A percentile compares a stretch with the other conserved stretches of the same genome.
These are phyloP conservation scores for Apodemus speciosus DNA, from an alignment of 2,113 vertebrate genomes.

Conservation along the genomic window DNA sequence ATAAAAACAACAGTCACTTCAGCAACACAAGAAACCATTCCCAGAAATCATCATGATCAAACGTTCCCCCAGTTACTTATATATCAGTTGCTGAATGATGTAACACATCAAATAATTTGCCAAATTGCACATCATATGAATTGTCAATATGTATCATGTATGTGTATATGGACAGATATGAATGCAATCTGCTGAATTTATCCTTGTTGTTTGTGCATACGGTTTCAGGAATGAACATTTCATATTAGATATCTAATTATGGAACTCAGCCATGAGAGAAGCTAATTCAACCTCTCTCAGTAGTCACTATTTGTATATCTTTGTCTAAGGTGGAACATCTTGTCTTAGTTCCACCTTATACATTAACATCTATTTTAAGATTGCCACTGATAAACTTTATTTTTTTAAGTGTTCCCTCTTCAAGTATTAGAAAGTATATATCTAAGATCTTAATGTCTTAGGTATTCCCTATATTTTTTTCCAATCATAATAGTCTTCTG, in stretches of 20 bases:
- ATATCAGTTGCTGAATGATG: not conserved
- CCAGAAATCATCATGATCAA: not conserved
- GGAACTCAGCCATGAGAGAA: not conserved
- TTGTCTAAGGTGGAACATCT: not conserved
- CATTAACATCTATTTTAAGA: too few species aligned
- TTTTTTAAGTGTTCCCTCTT: not conserved
- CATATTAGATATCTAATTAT: not conserved
- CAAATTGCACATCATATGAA: not conserved
- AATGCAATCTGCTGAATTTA: not conserved
- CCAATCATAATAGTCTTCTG: not conserved
- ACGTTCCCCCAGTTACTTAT: not conserved
- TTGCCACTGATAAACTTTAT: not conserved
- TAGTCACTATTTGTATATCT: not conserved
- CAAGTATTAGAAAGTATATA: not conserved
- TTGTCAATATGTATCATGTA: not conserved
- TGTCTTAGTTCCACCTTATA: not conserved
- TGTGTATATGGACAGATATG: not conserved
- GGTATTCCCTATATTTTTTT: not conserved
- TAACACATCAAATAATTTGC: not conserved
- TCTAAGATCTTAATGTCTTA: not conserved
- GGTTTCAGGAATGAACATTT: not conserved
- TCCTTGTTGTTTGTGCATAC: not conserved
- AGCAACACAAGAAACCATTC: not conserved
- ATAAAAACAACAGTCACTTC: not conserved
- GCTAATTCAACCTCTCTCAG: not conserved